phyloP scores from a whole-genome alignment of 2,113 vertebrate species.

The Siphamia tubifer region DNA sequence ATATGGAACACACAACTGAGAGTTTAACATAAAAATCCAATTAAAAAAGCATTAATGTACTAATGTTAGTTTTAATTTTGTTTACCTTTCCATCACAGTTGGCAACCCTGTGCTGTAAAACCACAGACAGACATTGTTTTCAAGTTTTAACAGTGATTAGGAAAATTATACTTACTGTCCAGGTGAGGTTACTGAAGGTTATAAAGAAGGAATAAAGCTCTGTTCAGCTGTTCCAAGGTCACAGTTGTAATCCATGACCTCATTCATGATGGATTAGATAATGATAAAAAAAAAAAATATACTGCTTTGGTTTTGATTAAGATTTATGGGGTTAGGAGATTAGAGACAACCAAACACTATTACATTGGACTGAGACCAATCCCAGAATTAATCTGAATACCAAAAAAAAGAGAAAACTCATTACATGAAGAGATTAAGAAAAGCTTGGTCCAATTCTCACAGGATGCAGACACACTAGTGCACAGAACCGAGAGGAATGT shows the following conservation, averaged over 20 bases:
- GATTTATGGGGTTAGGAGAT: constrained; percentile 78
- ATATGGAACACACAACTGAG: too few relatives aligned
- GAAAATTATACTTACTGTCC: not conserved
- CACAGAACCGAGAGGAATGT: constrained; percentile 9
- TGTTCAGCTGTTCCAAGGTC: constrained; percentile 46
- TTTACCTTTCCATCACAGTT: constrained; percentile 3
- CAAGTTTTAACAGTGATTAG: not conserved
- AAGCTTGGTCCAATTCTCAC: constrained; percentile 47
- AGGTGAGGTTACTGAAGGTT: constrained; percentile 36
- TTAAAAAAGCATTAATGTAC: too few relatives aligned
- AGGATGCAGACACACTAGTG: constrained; percentile 34
- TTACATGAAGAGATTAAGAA: constrained; percentile 76
- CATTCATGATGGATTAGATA: constrained; percentile 76
- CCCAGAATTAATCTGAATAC: constrained; percentile 81
- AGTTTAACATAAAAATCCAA: too few relatives aligned
- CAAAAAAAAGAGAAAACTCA: constrained; percentile 72
- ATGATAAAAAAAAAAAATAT: constrained; percentile 57
- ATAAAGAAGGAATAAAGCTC: not conserved
- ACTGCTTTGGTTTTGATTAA: constrained; percentile 75
- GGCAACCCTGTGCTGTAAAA: not conserved
- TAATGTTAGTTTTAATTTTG: too few relatives aligned
- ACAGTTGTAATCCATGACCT: constrained; percentile 67
- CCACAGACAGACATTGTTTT: not conserved
- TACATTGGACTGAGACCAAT: constrained; percentile 70
- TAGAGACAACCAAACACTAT: constrained; percentile 69